These are phyloP conservation scores for Tenualosa thibaudeaui DNA, from an alignment of 2,797 vertebrate species.

Conservation along the genomic window DNA sequence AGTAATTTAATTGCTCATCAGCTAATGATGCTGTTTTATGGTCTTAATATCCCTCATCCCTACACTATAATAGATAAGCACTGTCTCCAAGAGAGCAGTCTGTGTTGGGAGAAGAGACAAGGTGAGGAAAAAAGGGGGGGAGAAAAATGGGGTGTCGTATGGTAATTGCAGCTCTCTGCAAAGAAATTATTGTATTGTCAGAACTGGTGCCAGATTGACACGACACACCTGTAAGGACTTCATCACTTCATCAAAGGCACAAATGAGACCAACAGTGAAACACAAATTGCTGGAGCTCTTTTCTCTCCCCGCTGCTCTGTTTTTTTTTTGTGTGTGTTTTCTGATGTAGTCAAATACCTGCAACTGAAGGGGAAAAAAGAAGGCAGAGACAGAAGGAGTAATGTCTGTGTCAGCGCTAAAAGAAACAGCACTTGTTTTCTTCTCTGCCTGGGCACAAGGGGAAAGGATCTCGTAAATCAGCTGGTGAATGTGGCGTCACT, in stretches of 20 bases:
- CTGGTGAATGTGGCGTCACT: conserved; percentile 18
- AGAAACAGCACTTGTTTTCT: conserved; percentile 24
- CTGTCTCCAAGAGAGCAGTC: conserved; percentile 61
- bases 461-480: conserved; percentile 41
- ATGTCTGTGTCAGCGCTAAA: conserved; percentile 9
- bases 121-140: conserved; percentile 51
- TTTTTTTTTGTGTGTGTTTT: conserved; percentile 46
- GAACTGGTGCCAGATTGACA: conserved; percentile 60
- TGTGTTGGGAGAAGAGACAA: conserved; percentile 70
- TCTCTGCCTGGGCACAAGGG: not conserved
- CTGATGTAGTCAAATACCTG: conserved; percentile 49
- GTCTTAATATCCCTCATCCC: conserved; percentile 90
- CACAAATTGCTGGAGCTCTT: conserved; percentile 59
- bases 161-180: conserved; percentile 92
- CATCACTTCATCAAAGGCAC: conserved; percentile 38
- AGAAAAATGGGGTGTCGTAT: conserved; percentile 74
- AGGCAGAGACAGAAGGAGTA: conserved; percentile 33
- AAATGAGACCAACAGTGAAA: conserved; percentile 55
- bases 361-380: conserved; percentile 31
- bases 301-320: not conserved
- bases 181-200: conserved; percentile 90
- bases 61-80: conserved; percentile 85
- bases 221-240: conserved; percentile 64
- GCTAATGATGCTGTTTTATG: conserved; percentile 91
- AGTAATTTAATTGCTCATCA: conserved; percentile 95